Conservation (phyloP, 92 coral and sea anemone genomes). For the Heliopora coerulea region DNA sequence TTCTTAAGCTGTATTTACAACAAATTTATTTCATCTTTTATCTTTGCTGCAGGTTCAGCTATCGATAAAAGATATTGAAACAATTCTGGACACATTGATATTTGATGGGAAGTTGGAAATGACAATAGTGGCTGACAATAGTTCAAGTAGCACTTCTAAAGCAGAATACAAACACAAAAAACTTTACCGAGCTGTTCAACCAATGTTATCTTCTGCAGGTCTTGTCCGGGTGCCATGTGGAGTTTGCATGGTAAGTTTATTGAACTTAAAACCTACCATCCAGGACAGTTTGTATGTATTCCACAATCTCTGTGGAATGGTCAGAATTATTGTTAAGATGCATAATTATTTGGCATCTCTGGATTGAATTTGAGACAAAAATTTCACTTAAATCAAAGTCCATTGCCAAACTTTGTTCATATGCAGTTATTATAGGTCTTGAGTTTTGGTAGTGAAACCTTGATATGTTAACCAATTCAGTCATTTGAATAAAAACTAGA, state of each 20-base stretch:
- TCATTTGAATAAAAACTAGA: no score
- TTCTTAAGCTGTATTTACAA: not conserved
- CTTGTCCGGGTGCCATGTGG: conserved; percentile 95
- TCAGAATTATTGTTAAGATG: no score
- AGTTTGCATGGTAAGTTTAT: conserved; percentile 82
- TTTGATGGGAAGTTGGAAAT: conserved; percentile 94
- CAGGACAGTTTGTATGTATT: no score
- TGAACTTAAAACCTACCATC: no score
- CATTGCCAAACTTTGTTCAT: no score
- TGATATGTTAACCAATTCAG: no score
- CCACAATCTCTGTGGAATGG: no score
- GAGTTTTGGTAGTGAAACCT: no score
- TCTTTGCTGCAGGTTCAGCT: conserved; percentile 68
- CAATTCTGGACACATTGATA: conserved; percentile 83
- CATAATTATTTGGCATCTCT: no score
- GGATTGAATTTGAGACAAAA: no score
- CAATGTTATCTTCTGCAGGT: conserved; percentile 73
- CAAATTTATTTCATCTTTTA: not conserved
- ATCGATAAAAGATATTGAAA: conserved; percentile 82
- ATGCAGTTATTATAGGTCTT: no score
- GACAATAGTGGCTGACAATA: conserved; percentile 68
- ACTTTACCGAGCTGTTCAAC: conserved; percentile 72
- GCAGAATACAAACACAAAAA: conserved; percentile 62
- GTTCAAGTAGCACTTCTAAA: conserved; percentile 50
- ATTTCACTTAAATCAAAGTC: no score